Evolutionary conservation across 2,888 invertebrate genomes (phyloP), one percentile per base, ranked within the genome.

Genomic region (Salticus scenicus): DNA sequence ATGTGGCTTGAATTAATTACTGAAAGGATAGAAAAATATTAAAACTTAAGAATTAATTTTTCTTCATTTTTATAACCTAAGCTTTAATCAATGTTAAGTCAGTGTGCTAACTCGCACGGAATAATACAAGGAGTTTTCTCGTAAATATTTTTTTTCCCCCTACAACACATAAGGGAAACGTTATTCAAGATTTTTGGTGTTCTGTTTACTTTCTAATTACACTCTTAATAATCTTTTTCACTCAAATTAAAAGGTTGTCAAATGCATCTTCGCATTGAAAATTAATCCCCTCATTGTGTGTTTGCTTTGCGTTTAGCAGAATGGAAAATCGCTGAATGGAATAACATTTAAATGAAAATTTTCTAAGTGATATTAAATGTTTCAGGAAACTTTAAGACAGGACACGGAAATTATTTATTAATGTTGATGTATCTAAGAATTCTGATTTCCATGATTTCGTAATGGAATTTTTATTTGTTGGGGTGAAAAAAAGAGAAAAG

Each of bases 41-140:
- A 75, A 81, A 81, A 75, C 74, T 81, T 74, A 70, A 80, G 74
- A 81, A 63, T 72, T 67, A 75, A 63, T 47, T 75, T 74, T 81
- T 70, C 69, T 63, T 81, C 24, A 20, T 63, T 69, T 74, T 42
- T 27, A 31, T 57, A 5, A 8, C 28, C 57, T 74, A 57, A 69
- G 57, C 73, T 63, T 74, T 75, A 81, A 81, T 81, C 75, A 69
- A 75, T 75, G 73, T 51, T 80, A 73, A 74, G 73, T 57, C 57
- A 57, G 14, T 57, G 57, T 24, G 57, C 57, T 57, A 57, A 57
- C 57, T 24, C 24, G 2, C 24, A 57, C 57, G 24, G 24, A 57
- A 57, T 57, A 57, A 57, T 4, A 57, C 57, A 57, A 57, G 57
- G 57, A 57, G 4, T 1, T 12, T 47, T 17, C 47, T 37, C 12